Percentiles rank a stretch among this genome's conserved stretches.
These are phyloP conservation scores for Lissonota sp. DNA, from an alignment of 2,888 invertebrate genomes.

Conservation along the genomic window DNA sequence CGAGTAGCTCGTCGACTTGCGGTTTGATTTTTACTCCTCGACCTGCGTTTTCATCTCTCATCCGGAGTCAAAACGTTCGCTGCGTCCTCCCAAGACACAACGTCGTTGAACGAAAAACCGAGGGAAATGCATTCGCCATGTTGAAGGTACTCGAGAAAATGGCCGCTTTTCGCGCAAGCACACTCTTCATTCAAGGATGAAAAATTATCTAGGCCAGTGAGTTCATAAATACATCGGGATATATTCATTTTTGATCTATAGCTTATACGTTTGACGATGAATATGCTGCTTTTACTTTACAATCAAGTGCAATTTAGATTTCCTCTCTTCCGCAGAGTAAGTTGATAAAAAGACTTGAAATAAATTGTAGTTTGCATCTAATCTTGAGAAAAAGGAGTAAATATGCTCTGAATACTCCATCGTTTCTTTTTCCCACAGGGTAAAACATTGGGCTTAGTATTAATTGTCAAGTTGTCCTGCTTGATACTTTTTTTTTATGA, in stretches of 20 bases:
- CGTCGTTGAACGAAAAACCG: slow-evolving; percentile 34
- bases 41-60: slow-evolving; percentile 9
- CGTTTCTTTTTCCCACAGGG: too few species aligned
- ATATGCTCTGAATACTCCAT: too few species aligned
- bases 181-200: not conserved
- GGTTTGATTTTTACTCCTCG: slow-evolving; percentile 22
- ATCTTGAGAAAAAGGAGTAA: too few species aligned
- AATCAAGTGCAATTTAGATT: too few species aligned
- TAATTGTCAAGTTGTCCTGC: too few species aligned
- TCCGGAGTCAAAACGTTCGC: slow-evolving; percentile 19
- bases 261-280: too few species aligned
- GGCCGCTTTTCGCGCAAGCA: not conserved
- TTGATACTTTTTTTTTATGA: not conserved
- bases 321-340: too few species aligned
- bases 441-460: too few species aligned
- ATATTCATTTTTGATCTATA: too few species aligned
- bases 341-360: too few species aligned
- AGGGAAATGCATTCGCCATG: slow-evolving; percentile 10
- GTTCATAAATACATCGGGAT: not conserved
- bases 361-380: too few species aligned
- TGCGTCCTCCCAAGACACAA: not conserved
- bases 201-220: not conserved
- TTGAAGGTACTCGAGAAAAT: slow-evolving; percentile 27
- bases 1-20: slow-evolving; percentile 48
- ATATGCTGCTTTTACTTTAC: too few species aligned